Conservation (phyloP, 2,797 vertebrate genomes). For the Pangasius djambal region DNA sequence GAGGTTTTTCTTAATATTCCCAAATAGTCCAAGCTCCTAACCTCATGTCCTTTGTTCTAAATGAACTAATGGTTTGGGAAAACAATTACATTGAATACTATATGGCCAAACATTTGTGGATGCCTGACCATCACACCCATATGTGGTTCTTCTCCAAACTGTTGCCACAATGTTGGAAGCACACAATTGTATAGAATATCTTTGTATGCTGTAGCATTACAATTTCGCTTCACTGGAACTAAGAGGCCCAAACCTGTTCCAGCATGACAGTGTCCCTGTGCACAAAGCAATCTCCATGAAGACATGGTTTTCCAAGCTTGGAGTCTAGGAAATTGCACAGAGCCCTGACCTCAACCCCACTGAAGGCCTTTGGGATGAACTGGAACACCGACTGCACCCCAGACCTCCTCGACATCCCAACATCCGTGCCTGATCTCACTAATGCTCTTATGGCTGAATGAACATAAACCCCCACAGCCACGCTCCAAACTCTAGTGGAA, state of each 20-base stretch:
- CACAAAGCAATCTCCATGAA: not conserved
- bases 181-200: not conserved
- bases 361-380: not conserved
- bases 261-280: not conserved
- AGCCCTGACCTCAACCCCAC: not conserved
- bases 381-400: not conserved
- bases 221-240: not conserved
- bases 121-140: not conserved
- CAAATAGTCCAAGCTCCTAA: not conserved
- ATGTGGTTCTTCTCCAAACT: not conserved
- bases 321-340: not conserved
- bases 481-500: not conserved
- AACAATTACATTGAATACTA: not conserved
- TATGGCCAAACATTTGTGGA: not conserved
- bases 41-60: not conserved
- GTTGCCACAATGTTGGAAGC: not conserved
- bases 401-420: not conserved
- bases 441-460: not conserved
- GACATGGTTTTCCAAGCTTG: not conserved
- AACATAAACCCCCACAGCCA: not conserved
- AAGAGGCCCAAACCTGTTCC: not conserved
- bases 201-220: not conserved
- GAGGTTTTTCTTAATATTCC: not conserved
- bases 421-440: not conserved
- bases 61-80: not conserved